A percentile compares a stretch with the other conserved stretches of the same genome.
Evolutionary conservation across 2,888 invertebrate genomes (phyloP).

Genomic region (Macaria notata): DNA sequence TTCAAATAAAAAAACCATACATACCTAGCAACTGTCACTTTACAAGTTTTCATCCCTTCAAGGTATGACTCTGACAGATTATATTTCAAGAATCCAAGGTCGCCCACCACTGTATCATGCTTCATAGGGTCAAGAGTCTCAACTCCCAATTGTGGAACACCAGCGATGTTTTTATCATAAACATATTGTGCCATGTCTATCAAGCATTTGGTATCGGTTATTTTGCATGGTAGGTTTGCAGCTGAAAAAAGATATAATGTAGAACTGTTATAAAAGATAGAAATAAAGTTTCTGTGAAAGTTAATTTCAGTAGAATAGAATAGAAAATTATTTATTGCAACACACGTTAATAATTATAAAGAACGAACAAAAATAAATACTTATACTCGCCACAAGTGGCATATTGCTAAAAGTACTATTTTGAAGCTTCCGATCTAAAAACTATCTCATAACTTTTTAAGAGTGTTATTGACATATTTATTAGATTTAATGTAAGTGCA

Average conservation of each 20-base stretch:
- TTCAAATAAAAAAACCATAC: background rate
- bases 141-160: background rate
- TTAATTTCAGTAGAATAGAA: too few species aligned
- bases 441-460: too few species aligned
- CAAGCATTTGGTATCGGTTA: background rate
- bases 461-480: too few species aligned
- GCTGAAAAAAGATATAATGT: background rate
- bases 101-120: background rate
- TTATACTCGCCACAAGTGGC: too few species aligned
- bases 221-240: background rate
- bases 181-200: background rate
- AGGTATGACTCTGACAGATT: background rate
- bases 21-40: background rate
- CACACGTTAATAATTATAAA: too few species aligned
- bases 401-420: too few species aligned
- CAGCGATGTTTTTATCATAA: background rate
- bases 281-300: too few species aligned
- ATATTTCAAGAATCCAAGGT: background rate
- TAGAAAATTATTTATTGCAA: too few species aligned
- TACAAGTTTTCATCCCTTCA: background rate
- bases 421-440: too few species aligned
- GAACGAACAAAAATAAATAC: too few species aligned
- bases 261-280: too few species aligned
- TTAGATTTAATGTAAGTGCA: too few species aligned
- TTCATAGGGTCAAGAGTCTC: background rate